Evolutionary conservation across 2,797 vertebrate genomes (phyloP).

Genomic region (Danio kyathit): DNA sequence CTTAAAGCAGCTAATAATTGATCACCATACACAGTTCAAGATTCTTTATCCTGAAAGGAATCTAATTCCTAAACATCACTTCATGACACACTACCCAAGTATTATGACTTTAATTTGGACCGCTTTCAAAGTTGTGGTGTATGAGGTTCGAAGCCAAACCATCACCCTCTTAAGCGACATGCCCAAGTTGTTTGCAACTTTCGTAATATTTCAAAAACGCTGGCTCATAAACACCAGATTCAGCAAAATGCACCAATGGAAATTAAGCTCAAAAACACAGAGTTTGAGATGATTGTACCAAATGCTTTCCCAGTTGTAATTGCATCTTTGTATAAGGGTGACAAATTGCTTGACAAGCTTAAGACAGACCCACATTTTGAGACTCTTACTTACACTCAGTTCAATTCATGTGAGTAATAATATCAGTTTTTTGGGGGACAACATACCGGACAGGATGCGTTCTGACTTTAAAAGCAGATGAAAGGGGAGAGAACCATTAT

Average conservation of each 20-base stretch:
- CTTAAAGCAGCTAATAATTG: not conserved
- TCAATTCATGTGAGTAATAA: not conserved
- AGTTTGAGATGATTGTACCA: not conserved
- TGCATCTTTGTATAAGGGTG: not conserved
- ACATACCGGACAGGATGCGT: not conserved
- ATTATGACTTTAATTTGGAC: not conserved
- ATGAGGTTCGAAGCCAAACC: not conserved
- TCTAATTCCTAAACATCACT: not conserved
- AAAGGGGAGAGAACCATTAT: not conserved
- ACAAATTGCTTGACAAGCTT: not conserved
- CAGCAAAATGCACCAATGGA: slow-evolving; percentile 10
- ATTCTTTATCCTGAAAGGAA: not conserved
- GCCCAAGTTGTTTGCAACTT: too few species aligned
- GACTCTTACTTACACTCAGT: not conserved
- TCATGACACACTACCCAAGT: not conserved
- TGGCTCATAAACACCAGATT: not conserved
- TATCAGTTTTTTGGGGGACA: not conserved
- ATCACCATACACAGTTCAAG: not conserved
- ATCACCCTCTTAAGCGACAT: not conserved
- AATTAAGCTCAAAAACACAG: not conserved
- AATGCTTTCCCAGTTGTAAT: not conserved
- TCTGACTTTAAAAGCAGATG: not conserved
- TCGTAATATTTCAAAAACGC: too few species aligned
- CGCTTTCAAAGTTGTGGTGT: not conserved
- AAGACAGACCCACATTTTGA: slow-evolving; percentile 3